Evolutionary conservation across 2,888 invertebrate genomes (phyloP).

Genomic region (Cistogaster globosa): DNA sequence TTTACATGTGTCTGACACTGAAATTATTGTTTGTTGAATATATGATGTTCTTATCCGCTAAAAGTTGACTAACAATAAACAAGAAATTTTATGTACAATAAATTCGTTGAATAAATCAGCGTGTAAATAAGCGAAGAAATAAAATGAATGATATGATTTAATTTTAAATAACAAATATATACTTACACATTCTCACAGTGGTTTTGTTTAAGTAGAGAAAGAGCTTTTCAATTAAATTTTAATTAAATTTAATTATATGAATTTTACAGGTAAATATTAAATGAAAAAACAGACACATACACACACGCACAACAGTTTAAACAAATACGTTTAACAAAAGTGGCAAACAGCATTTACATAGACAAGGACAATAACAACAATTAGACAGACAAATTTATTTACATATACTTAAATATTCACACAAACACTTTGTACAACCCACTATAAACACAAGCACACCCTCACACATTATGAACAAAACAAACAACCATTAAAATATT

Average conservation of each 20-base stretch:
- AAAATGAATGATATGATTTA: neutral
- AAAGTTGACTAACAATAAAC: conserved; percentile 55
- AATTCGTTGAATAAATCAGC: conserved; percentile 30
- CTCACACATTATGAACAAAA: conserved; percentile 15
- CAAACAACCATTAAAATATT: conserved; percentile 63
- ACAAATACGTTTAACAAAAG: conserved; percentile 30
- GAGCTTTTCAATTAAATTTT: conserved; percentile 75
- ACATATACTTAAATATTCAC: conserved; percentile 43
- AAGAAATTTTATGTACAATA: conserved; percentile 42
- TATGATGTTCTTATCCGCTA: conserved; percentile 57
- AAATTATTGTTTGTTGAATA: conserved; percentile 24
- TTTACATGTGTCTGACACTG: neutral
- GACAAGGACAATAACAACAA: conserved; percentile 38
- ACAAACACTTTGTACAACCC: conserved; percentile 20
- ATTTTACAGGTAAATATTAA: conserved; percentile 70
- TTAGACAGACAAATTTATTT: conserved; percentile 50
- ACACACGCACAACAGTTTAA: conserved; percentile 8
- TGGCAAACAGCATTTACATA: conserved; percentile 52
- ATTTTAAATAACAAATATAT: conserved; percentile 45
- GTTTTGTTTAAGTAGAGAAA: conserved; percentile 64
- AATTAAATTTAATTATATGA: conserved; percentile 75
- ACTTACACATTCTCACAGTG: conserved; percentile 16
- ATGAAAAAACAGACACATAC: conserved; percentile 10
- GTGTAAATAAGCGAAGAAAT: neutral
- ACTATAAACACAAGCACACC: neutral